phyloP scores from a whole-genome alignment of 2,797 vertebrate genomes.

The Acestrorhynchus altus region DNA sequence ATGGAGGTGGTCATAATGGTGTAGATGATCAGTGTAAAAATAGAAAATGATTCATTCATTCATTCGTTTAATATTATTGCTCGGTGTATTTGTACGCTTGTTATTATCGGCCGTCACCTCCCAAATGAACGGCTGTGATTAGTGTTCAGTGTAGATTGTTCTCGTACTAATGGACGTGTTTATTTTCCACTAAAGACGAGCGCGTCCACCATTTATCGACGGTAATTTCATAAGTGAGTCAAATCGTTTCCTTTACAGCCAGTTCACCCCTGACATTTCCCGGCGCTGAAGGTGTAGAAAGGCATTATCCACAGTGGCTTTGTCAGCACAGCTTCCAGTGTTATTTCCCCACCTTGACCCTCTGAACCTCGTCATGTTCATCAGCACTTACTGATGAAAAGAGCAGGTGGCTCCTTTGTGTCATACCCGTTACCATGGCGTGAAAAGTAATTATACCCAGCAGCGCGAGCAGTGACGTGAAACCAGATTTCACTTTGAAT shows the following conservation, averaged over 20 bases:
- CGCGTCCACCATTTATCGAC: neutral
- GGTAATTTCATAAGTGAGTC: slow-evolving; percentile 58
- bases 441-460: slow-evolving; percentile 29
- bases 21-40: too few relatives aligned
- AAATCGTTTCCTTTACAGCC: slow-evolving; percentile 53
- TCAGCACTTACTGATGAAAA: slow-evolving; percentile 55
- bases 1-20: too few relatives aligned
- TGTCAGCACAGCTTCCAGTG: slow-evolving; percentile 47
- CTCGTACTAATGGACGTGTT: neutral
- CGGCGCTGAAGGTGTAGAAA: slow-evolving; percentile 56
- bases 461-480: neutral
- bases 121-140: neutral
- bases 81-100: too few relatives aligned
- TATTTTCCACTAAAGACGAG: slow-evolving; percentile 5
- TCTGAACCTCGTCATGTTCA: slow-evolving; percentile 45
- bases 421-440: slow-evolving; percentile 31
- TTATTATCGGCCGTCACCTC: too few relatives aligned
- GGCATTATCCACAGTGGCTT: slow-evolving; percentile 73
- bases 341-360: slow-evolving; percentile 69
- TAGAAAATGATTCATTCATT: too few relatives aligned
- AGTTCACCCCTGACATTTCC: slow-evolving; percentile 55
- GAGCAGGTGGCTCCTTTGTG: slow-evolving; percentile 53
- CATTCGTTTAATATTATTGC: too few relatives aligned
- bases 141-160: neutral
- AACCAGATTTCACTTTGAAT: slow-evolving; percentile 7